phyloP scores from a whole-genome alignment of 1,140 invertebrate species.

The Rhopalosiphum padi region DNA sequence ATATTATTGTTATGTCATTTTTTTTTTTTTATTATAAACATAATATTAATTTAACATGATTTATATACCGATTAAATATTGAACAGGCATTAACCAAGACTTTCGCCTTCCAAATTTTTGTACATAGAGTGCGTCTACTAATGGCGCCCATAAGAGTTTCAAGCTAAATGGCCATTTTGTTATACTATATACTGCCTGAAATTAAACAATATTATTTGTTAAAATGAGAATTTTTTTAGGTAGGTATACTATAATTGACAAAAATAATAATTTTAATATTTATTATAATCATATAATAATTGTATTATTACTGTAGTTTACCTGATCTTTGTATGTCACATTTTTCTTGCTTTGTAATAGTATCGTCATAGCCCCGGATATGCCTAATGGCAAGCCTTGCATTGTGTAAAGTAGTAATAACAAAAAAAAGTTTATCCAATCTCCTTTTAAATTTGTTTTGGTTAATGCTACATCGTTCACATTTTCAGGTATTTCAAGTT shows the following conservation, averaged over 20 bases:
- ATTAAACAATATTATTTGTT: background rate
- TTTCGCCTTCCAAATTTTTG: conserved; percentile 89
- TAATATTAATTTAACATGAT: background rate
- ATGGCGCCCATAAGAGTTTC: conserved; percentile 97
- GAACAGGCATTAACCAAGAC: conserved; percentile 90
- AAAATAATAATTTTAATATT: too few species aligned
- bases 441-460: background rate
- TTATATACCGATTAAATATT: conserved; percentile 1
- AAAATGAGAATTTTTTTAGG: background rate
- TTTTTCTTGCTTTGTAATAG: background rate
- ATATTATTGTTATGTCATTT: background rate
- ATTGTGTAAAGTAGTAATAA: background rate
- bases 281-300: too few species aligned
- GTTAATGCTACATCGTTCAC: background rate
- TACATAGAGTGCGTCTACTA: conserved; percentile 92
- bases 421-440: background rate
- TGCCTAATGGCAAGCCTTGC: background rate
- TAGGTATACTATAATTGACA: background rate
- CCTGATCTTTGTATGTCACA: background rate
- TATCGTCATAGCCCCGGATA: background rate
- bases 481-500: background rate
- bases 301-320: background rate
- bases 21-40: background rate
- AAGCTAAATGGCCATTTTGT: conserved; percentile 97
- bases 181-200: conserved; percentile 92